Evolutionary conservation across 2,797 vertebrate species (phyloP).

Genomic region (Gambelia wislizenii): DNA sequence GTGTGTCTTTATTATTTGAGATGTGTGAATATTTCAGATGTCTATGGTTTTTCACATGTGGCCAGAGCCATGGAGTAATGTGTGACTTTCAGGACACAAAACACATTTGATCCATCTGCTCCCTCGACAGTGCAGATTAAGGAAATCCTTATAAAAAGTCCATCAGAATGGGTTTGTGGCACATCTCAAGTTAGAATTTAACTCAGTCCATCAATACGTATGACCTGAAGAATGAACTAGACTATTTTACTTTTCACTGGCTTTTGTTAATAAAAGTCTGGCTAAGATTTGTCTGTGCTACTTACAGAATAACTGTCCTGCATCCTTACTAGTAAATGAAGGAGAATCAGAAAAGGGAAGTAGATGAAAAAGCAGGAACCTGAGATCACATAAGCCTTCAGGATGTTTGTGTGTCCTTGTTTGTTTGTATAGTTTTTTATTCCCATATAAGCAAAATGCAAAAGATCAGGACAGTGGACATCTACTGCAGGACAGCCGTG

Average conservation of each 20-base stretch:
- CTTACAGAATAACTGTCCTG: background rate
- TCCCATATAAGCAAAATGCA: background rate
- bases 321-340: background rate
- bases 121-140: background rate
- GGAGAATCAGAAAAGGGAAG: conserved; percentile 3
- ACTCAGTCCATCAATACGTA: background rate
- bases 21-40: background rate
- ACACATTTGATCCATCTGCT: background rate
- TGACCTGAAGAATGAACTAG: background rate
- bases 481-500: conserved; percentile 40
- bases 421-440: conserved; percentile 31
- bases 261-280: background rate
- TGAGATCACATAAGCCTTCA: background rate
- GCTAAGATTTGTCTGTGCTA: background rate
- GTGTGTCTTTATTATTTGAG: background rate
- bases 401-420: background rate
- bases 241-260: background rate
- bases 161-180: background rate
- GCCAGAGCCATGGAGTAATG: no score
- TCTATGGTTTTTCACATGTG: no score
- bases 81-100: background rate
- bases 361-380: background rate
- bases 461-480: background rate
- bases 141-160: background rate
- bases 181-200: background rate